Evolutionary conservation across 2,113 vertebrate species (phyloP), one percentile per base, ranked within the genome.

Genomic region (Pardalotus punctatus): DNA sequence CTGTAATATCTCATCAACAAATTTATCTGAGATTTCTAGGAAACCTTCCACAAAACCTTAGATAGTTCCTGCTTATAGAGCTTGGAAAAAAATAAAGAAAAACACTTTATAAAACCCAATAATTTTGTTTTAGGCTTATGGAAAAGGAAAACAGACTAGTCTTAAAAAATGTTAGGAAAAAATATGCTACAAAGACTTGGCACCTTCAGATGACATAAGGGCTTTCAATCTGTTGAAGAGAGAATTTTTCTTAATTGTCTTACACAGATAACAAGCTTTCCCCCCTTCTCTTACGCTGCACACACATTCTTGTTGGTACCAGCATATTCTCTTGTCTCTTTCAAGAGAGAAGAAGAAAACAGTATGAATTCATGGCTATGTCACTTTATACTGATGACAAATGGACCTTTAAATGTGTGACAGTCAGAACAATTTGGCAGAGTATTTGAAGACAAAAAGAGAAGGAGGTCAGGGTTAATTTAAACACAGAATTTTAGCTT

Each of bases 371-470:
- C n/a, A 57, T 76, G 76, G 36, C 66, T 82, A 48, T 48, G 38
- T 69, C 70, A 60, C 57, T 79, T 84, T 57, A 29, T 56, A 33
- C 40, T 1, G 1, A 57, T 72, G 70, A 92, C 20, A 76, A 96
- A 90, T 72, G 50, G 62, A 90, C 50, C 20, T 88, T 95, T 82
- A 94, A 85, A 80, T 85, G 22, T 57, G 69, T 60, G 71, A 80
- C 36, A 79, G 57, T 47, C 25, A 83, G 35, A 81, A 91, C 53
- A 90, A 87, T 82, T 64, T 88, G 48, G 20, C 66, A 88, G 62
- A 60, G n/a, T 60, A 21, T 88, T 85, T 93, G 78, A 94, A 94
- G 88, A 85, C 66, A 42, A 92, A 88, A 93, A 60, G 57, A 82
- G 27, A 64, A 91, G 28, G 40, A 72, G 43, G 70, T 90, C 85